Percentiles rank a stretch among this genome's conserved stretches.
These are phyloP conservation scores for Cosmia trapezina DNA, from an alignment of 2,888 invertebrate genomes.

Conservation along the genomic window DNA sequence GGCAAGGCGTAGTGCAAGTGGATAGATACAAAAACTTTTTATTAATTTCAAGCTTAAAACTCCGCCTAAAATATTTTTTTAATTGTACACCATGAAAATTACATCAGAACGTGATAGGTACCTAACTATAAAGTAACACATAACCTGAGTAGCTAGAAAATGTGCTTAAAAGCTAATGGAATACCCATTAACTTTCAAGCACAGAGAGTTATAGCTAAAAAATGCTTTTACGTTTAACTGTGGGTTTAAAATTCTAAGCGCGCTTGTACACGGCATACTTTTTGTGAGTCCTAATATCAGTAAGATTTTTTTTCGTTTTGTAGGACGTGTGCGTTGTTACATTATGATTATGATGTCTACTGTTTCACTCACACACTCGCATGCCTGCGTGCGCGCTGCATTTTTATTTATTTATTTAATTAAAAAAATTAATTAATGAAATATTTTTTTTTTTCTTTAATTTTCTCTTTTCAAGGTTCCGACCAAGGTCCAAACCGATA, in stretches of 20 bases:
- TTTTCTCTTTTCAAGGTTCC: too few species aligned
- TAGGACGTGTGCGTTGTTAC: background rate
- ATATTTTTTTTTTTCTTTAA: too few species aligned
- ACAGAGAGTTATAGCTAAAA: background rate
- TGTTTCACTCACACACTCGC: too few species aligned
- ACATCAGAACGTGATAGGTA: background rate
- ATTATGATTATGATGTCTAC: background rate
- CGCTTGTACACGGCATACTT: background rate
- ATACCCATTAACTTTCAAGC: conserved; percentile 27
- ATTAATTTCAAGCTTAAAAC: background rate
- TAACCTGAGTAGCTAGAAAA: conserved; percentile 4
- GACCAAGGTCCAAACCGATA: too few species aligned
- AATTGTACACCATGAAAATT: background rate
- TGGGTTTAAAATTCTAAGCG: background rate
- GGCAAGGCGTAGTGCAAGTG: too few species aligned
- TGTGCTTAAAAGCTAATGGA: conserved; percentile 38
- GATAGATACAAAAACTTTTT: background rate
- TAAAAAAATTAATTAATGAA: too few species aligned
- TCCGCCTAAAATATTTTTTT: background rate
- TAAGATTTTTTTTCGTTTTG: background rate
- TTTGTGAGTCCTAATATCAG: background rate
- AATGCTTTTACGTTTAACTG: background rate
- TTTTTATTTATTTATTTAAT: too few species aligned
- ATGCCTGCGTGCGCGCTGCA: too few species aligned
- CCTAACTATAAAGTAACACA: conserved; percentile 1